Evolutionary conservation across 2,797 vertebrate genomes (phyloP).

Genomic region (Coendou prehensilis): DNA sequence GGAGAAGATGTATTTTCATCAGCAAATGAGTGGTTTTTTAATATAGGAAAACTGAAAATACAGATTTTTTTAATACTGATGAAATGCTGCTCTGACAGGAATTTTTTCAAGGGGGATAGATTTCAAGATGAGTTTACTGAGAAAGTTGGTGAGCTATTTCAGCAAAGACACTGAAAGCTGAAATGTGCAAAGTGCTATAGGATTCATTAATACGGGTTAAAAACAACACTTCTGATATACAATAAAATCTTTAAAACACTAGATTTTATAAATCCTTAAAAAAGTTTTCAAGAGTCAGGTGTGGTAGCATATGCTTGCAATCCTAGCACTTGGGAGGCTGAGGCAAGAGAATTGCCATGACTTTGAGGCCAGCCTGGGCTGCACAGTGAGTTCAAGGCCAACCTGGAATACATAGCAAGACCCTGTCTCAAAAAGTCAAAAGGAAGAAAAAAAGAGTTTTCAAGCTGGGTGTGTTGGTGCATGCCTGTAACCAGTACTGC

Average conservation of each 20-base stretch:
- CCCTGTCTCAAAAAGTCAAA: not conserved
- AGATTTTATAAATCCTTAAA: conserved; percentile 8
- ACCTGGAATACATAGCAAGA: not conserved
- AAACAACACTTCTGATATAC: conserved; percentile 16
- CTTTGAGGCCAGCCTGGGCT: not conserved
- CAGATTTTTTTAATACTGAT: not conserved
- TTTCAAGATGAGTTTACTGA: conserved; percentile 23
- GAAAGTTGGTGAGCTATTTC: conserved; percentile 11
- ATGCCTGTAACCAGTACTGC: too few species aligned
- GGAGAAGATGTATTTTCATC: conserved; percentile 1
- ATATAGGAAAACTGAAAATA: conserved; percentile 17
- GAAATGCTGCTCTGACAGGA: not conserved
- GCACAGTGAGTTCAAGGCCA: not conserved
- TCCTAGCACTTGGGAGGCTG: not conserved
- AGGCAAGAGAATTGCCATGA: not conserved
- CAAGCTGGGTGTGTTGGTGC: too few species aligned
- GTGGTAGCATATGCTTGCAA: not conserved
- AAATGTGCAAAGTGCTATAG: not conserved
- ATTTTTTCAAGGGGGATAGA: not conserved
- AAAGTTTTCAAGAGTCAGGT: not conserved
- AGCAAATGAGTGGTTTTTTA: conserved; percentile 28
- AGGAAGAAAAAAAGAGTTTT: too few species aligned
- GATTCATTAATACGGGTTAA: not conserved
- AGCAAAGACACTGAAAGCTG: conserved; percentile 8
- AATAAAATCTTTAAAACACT: conserved; percentile 29